Base-by-base conservation (phyloP, 2,797 vertebrate genomes). In the Melanogrammus aeglefinus region DNA sequence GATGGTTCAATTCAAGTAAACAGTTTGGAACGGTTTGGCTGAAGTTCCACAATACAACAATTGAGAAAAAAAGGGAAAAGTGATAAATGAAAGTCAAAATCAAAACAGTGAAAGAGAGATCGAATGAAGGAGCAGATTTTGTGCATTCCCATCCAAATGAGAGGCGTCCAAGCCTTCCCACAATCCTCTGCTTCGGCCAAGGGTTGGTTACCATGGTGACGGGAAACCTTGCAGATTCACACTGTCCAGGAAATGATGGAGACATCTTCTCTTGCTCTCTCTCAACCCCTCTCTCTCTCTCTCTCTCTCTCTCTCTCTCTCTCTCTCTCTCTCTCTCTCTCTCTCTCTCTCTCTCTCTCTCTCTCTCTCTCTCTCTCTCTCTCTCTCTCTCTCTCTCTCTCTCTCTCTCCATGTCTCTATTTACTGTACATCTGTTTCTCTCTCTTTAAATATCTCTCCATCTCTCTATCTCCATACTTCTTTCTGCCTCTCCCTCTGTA, bases 131-230 rank as follows among this genome's bases (percentile, higher is more conserved):
- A 75, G 36, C 77, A 75, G 38, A 86, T 83, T 78, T 80, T 82
- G 83, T 85, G 75, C 29, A 44, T 27, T 86, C 79, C 75, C 79
- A 66, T 86, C 88, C 86, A 88, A 79, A 78, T 86, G 84, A 88
- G 82, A 81, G 72, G 79, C 63, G 75, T 86, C 84, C 84, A 84
- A 85, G 57, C 72, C 87, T 86, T 88, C 89, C 87, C 86, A 88
- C 86, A 88, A 88, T 89, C 81, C 88, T 80, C 77, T 80, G 76
- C 85, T 85, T 78, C 29, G 27, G 84, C 87, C 86, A 87, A 85
- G 75, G 81, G 80, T 74, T 81, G 84, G 84, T 89, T 85, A 78
- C 84, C 69, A 86, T 81, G 83, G 84, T 0, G 70, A 88, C 31
- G 27, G 1, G 27, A 24, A 78, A 75, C 77, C 80, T 80, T 79